Evolutionary conservation across 1,140 invertebrate species (phyloP), one percentile per base, ranked within the genome.

Genomic region (Aporrectodea caliginosa): DNA sequence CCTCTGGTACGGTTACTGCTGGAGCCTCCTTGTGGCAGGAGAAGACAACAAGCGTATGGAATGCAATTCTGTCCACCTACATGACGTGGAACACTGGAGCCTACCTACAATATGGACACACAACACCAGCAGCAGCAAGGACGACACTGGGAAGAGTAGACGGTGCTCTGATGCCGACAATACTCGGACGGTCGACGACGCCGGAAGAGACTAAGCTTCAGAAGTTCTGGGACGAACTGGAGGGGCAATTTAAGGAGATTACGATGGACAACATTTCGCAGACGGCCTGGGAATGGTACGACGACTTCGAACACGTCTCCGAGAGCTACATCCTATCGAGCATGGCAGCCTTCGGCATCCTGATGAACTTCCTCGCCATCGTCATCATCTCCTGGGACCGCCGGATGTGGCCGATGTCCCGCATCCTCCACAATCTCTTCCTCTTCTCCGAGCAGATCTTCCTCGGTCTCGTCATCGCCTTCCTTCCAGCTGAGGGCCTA

Each of bases 281-380:
- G 43, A 58, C 6, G 43, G 43, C 43, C 6, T 22, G 43, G 6
- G 43, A 58, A 22, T 58, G 43, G 73, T 74, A 33, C 73, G 73
- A 74, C 73, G 34, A 43, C 16, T 43, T 78, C 68, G 33, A 78
- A 58, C 58, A 69, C 12, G 14, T 78, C 29, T 29, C 58, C 2
- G 77, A 78, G 43, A 16, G 16, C 1, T 78, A 70, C 31, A 14
- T 78, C 1, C 29, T 70, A 16, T 22, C 69, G 1, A 29, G 16
- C 16, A 16, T 78, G n/a, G 27, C 27, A n/a, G 32, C 29, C n/a
- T 27, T 78, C 27, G 77, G 43, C n/a, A 71, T 78, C 69, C 58
- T 71, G n/a, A 22, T 71, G 16, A 78, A 78, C 77, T 16, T 78
- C 68, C 29, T 29, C 58, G 77, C 69, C 58, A 69, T 78, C 58